Conservation (phyloP, 1,140 invertebrate species). For the Anoplolepis gracilipes region DNA sequence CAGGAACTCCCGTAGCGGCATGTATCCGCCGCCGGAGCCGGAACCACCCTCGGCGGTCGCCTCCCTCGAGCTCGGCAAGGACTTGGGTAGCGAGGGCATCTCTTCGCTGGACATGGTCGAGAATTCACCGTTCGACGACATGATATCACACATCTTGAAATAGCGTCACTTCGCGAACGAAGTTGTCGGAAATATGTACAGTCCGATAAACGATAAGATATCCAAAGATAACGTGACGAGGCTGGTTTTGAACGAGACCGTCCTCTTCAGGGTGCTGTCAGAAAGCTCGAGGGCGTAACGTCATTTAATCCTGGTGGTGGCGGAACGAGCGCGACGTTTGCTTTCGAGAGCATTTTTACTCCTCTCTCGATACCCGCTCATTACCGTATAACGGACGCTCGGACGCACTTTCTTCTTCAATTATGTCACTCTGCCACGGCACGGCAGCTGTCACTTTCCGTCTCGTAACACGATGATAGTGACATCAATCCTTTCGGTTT, state of each 20-base stretch:
- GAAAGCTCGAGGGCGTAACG: constrained; percentile 8
- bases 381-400: constrained; percentile 69
- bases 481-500: neutral
- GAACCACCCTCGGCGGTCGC: constrained; percentile 83
- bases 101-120: constrained; percentile 85
- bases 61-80: constrained; percentile 83
- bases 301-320: constrained; percentile 15
- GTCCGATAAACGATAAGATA: neutral
- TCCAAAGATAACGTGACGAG: neutral
- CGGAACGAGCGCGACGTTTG: neutral
- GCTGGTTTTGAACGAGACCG: neutral
- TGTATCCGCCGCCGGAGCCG: constrained; percentile 79
- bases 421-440: constrained; percentile 68
- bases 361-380: constrained; percentile 25
- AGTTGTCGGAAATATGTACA: neutral
- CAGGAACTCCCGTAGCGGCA: constrained; percentile 83
- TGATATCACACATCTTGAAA: constrained; percentile 58
- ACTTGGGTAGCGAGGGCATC: constrained; percentile 82
- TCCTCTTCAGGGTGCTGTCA: constrained; percentile 9
- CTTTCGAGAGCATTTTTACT: constrained; percentile 51
- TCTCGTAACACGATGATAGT: constrained; percentile 13
- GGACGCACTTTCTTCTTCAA: constrained; percentile 74
- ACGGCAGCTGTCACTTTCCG: constrained; percentile 62
- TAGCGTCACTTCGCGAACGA: neutral
- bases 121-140: constrained; percentile 85